Percentiles rank a stretch among this genome's conserved stretches.
Conservation (phyloP, 1,140 invertebrate species). For the Bombus consobrinus region DNA sequence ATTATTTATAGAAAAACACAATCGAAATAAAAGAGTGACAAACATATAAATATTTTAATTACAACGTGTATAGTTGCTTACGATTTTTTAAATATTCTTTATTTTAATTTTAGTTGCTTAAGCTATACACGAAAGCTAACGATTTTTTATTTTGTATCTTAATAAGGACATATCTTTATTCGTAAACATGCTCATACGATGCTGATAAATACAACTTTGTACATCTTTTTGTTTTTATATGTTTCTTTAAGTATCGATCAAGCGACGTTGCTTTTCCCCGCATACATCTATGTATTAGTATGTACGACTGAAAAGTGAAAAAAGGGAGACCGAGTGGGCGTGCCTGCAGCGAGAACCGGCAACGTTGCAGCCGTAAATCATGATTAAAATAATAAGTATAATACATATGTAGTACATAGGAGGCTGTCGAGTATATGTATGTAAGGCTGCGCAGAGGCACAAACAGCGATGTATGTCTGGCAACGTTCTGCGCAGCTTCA, state of each 20-base stretch:
- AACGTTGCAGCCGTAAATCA: constrained; percentile 81
- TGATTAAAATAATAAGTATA: constrained; percentile 83
- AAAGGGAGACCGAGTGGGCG: constrained; percentile 74
- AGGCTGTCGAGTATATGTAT: constrained; percentile 58
- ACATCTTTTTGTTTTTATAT: constrained; percentile 57
- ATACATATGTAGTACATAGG: constrained; percentile 79
- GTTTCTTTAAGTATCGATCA: constrained; percentile 71
- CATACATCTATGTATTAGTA: constrained; percentile 56
- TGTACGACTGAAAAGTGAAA: constrained; percentile 63
- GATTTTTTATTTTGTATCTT: background rate
- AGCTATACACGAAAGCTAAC: background rate
- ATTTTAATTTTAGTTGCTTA: background rate
- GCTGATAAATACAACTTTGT: constrained; percentile 21
- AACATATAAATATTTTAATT: background rate
- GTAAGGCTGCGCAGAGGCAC: constrained; percentile 72
- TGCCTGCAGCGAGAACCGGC: constrained; percentile 74
- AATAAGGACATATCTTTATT: background rate
- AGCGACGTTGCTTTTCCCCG: constrained; percentile 59
- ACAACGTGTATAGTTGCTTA: background rate
- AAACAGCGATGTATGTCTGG: constrained; percentile 48
- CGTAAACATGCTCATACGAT: background rate
- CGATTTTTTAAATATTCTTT: background rate
- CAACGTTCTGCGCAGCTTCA: constrained; percentile 78
- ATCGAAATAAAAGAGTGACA: background rate
- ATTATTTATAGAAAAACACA: background rate